Conservation (phyloP, 2,113 vertebrate species). For the Heterochromis multidens region DNA sequence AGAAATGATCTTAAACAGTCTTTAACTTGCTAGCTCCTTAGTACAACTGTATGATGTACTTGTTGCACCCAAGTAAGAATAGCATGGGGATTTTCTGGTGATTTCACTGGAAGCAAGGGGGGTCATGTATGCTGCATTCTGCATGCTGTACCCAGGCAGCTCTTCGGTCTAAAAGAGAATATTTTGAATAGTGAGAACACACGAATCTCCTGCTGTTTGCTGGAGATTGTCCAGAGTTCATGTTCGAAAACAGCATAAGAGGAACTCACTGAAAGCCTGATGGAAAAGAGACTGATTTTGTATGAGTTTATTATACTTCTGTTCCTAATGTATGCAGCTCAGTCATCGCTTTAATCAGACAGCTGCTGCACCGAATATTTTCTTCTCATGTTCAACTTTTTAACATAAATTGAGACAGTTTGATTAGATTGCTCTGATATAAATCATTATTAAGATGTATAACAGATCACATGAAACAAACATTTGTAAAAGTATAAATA, state of each 20-base stretch:
- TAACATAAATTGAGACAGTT: neutral
- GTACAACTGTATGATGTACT: neutral
- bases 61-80: neutral
- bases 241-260: neutral
- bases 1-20: neutral
- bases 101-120: neutral
- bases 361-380: neutral
- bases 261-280: neutral
- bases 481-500: slow-evolving; percentile 53
- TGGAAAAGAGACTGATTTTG: neutral
- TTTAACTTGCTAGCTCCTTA: neutral
- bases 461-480: neutral
- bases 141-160: neutral
- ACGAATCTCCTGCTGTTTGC: neutral
- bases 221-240: neutral
- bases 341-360: neutral
- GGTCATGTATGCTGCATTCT: neutral
- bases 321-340: neutral
- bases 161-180: neutral
- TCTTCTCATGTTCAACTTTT: neutral
- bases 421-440: neutral
- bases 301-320: neutral
- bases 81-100: neutral
- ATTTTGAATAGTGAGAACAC: neutral
- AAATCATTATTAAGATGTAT: neutral